Evolutionary conservation across 2,888 invertebrate genomes (phyloP).

Genomic region (Drosophila maculinotata): DNA sequence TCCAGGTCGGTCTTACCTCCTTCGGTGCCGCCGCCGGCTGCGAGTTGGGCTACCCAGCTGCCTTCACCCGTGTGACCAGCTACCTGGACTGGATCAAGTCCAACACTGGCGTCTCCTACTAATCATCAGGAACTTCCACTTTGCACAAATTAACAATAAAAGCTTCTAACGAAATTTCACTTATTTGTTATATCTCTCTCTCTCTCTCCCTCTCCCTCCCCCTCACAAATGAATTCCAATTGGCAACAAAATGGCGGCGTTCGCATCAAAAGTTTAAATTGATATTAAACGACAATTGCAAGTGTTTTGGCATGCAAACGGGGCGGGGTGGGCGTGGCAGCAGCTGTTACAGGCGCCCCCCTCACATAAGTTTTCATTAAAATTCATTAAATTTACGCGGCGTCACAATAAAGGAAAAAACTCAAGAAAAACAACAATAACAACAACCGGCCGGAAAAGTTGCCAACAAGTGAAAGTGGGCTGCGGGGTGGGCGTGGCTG

Average conservation of each 20-base stretch:
- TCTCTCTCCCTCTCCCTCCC: background rate
- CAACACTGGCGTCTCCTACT: slow-evolving; percentile 49
- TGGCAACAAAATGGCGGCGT: slow-evolving; percentile 46
- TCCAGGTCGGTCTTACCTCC: slow-evolving; percentile 78
- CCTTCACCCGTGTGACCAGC: slow-evolving; percentile 72
- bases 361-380: slow-evolving; percentile 71
- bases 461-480: slow-evolving; percentile 46
- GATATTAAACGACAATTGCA: slow-evolving; percentile 60
- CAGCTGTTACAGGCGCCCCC: slow-evolving; percentile 44
- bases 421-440: slow-evolving; percentile 15
- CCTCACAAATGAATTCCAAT: slow-evolving; percentile 32
- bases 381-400: slow-evolving; percentile 73
- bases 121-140: slow-evolving; percentile 37
- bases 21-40: slow-evolving; percentile 78
- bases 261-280: slow-evolving; percentile 63
- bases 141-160: slow-evolving; percentile 24
- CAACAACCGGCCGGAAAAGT: slow-evolving; percentile 9
- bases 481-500: slow-evolving; percentile 5
- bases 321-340: slow-evolving; percentile 3
- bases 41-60: slow-evolving; percentile 72
- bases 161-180: slow-evolving; percentile 24
- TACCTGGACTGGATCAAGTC: slow-evolving; percentile 73
- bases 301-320: slow-evolving; percentile 43
- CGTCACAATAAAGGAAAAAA: slow-evolving; percentile 55
- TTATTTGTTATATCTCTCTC: background rate